phyloP scores from a whole-genome alignment of 2,113 vertebrate species.

The Hassar affinis region DNA sequence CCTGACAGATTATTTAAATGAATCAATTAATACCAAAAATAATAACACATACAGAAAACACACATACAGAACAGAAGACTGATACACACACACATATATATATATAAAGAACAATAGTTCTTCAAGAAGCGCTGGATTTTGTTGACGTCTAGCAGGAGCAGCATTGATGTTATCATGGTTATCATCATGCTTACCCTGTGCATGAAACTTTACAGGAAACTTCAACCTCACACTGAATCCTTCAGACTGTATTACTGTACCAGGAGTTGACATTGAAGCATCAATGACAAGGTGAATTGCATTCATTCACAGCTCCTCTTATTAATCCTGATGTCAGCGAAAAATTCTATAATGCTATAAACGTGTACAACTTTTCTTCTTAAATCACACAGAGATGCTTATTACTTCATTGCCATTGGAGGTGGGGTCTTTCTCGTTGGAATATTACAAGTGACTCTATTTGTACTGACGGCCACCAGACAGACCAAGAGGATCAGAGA shows the following conservation, averaged over 20 bases:
- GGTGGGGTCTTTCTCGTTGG: slow-evolving; percentile 64
- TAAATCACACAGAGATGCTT: slow-evolving; percentile 65
- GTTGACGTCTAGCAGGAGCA: too few species aligned
- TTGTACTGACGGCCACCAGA: slow-evolving; percentile 65
- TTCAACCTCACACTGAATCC: slow-evolving; percentile 25
- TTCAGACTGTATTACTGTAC: slow-evolving; percentile 50
- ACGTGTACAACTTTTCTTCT: not conserved
- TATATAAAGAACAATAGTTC: too few species aligned
- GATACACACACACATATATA: too few species aligned
- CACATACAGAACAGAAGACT: too few species aligned
- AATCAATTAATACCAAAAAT: too few species aligned
- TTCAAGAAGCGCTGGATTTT: too few species aligned
- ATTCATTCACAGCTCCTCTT: not conserved
- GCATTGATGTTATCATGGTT: too few species aligned
- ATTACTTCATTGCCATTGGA: slow-evolving; percentile 72
- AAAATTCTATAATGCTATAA: not conserved
- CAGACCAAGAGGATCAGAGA: slow-evolving; percentile 71
- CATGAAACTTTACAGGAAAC: slow-evolving; percentile 41
- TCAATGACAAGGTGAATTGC: slow-evolving; percentile 67
- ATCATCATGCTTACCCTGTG: not conserved
- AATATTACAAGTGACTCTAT: slow-evolving; percentile 67
- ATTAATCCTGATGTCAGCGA: not conserved
- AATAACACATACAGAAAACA: too few species aligned
- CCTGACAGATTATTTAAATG: too few species aligned
- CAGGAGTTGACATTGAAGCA: slow-evolving; percentile 66